phyloP scores from a whole-genome alignment of 2,113 vertebrate genomes.

The Neopipo cinnamomea region DNA sequence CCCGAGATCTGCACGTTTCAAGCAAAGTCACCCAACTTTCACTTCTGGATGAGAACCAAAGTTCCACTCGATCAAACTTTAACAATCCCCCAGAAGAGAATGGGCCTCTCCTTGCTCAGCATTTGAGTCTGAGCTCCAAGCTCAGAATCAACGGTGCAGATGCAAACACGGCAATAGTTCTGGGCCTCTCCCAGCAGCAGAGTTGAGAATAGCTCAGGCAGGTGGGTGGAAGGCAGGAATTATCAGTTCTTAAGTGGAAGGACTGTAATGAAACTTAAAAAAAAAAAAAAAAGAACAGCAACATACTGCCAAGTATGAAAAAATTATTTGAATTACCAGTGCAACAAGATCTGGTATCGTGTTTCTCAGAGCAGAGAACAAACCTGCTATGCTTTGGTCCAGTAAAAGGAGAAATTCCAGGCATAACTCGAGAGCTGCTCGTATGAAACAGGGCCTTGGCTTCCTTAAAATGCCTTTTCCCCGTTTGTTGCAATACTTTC shows the following conservation, averaged over 20 bases:
- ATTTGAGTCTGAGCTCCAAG: neutral
- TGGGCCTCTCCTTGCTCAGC: neutral
- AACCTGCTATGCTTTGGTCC: neutral
- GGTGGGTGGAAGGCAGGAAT: neutral
- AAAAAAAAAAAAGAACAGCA: neutral
- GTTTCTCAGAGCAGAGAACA: neutral
- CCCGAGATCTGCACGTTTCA: neutral
- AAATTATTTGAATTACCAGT: conserved; percentile 40
- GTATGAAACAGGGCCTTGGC: neutral
- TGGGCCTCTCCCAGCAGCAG: neutral
- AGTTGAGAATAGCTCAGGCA: neutral
- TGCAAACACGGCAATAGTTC: neutral
- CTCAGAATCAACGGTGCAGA: neutral
- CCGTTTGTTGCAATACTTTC: neutral
- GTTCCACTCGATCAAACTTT: neutral
- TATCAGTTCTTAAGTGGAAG: neutral
- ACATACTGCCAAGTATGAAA: neutral
- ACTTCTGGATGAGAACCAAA: neutral
- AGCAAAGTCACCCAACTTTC: neutral
- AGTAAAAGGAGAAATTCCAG: conserved; percentile 32
- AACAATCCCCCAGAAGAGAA: neutral
- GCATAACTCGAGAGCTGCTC: neutral
- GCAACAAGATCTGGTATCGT: neutral
- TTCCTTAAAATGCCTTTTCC: neutral
- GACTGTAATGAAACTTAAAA: neutral